Conservation (phyloP, 1,140 invertebrate genomes). For the Anthonomus grandis region DNA sequence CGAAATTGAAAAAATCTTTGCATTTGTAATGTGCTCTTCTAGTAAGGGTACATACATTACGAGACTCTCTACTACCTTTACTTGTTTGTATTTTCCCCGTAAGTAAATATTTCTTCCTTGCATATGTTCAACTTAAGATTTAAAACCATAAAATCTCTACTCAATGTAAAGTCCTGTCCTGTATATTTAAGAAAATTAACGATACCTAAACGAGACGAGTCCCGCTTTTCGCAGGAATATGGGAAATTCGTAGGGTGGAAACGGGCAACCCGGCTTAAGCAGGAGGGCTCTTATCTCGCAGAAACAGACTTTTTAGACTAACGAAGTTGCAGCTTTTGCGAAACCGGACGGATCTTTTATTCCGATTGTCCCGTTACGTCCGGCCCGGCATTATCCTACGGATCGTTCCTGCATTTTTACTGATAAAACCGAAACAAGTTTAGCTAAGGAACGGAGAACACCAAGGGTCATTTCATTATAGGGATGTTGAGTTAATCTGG, state of each 20-base stretch:
- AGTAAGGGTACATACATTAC: too few relatives aligned
- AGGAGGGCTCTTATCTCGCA: conserved; percentile 29
- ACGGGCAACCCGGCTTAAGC: conserved; percentile 30
- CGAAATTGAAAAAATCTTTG: too few relatives aligned
- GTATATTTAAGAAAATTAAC: conserved; percentile 28
- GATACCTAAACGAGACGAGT: conserved; percentile 27
- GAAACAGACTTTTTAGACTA: conserved; percentile 31
- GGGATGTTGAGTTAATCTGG: too few relatives aligned
- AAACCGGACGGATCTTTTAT: conserved; percentile 19
- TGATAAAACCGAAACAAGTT: conserved; percentile 23
- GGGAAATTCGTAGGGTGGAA: conserved; percentile 27
- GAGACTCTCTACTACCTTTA: too few relatives aligned
- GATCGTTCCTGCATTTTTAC: conserved; percentile 26
- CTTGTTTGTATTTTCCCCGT: neutral
- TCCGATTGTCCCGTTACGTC: conserved; percentile 26
- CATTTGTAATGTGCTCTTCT: too few relatives aligned
- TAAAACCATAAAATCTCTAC: neutral
- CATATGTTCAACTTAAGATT: neutral
- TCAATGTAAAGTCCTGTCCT: neutral
- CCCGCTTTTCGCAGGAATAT: conserved; percentile 14
- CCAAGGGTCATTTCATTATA: too few relatives aligned
- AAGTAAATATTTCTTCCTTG: too few relatives aligned
- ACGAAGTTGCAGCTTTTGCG: too few relatives aligned
- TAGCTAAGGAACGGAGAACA: too few relatives aligned
- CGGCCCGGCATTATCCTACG: conserved; percentile 27